Evolutionary conservation across 2,113 vertebrate genomes (phyloP).

Genomic region (Ptilorrhoa leucosticta): DNA sequence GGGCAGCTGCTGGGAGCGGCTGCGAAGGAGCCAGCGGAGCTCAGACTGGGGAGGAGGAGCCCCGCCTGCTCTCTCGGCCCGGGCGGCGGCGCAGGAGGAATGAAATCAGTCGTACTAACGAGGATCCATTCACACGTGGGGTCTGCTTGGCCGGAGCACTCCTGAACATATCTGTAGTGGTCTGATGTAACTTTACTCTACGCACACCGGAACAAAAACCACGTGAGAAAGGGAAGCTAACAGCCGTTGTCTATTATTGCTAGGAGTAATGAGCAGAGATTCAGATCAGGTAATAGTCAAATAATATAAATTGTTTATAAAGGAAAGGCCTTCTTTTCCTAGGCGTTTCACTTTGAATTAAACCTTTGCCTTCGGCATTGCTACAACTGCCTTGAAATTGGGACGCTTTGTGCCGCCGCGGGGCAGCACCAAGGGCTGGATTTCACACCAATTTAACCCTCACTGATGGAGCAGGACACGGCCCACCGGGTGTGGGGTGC

Average conservation of each 20-base stretch:
- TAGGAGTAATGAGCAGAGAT: constrained; percentile 36
- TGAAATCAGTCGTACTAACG: neutral
- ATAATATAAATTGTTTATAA: constrained; percentile 24
- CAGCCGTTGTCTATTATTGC: neutral
- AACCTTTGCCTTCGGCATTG: constrained; percentile 34
- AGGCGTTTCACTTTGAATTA: constrained; percentile 32
- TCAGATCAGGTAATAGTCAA: constrained; percentile 24
- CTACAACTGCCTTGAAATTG: constrained; percentile 33
- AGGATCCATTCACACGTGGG: neutral
- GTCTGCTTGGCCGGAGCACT: neutral
- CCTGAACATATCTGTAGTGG: neutral
- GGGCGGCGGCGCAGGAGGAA: neutral
- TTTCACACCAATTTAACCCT: neutral
- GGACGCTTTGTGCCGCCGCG: neutral
- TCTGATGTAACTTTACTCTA: neutral
- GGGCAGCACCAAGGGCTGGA: constrained; percentile 26
- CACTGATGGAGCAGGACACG: fast-evolving
- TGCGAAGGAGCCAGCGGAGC: neutral
- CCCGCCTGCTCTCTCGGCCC: neutral
- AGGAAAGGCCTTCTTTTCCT: constrained; percentile 43
- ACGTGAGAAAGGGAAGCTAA: neutral
- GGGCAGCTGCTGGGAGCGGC: neutral
- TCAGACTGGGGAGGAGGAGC: neutral
- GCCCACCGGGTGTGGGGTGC: fast-evolving
- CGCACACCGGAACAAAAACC: neutral